Evolutionary conservation across 37 sponge, comb jelly and placozoan species (phyloP).

Genomic region (Cliona cf. orientalis): DNA sequence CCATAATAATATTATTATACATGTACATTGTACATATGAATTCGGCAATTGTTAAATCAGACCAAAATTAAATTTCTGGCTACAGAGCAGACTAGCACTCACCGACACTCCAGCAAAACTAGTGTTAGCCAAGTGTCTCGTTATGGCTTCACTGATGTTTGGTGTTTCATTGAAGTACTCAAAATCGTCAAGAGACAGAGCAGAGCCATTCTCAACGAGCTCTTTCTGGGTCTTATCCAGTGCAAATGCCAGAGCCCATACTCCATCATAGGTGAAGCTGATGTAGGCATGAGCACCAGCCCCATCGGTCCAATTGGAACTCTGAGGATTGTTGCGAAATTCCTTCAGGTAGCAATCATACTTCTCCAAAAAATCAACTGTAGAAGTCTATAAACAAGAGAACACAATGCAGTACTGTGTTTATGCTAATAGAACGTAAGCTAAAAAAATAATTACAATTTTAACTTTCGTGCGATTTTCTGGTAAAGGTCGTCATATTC

Average conservation of each 20-base stretch:
- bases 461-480: too few species aligned
- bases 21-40: too few species aligned
- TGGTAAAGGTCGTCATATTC: too few species aligned
- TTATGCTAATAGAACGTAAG: too few species aligned
- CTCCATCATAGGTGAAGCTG: constrained; percentile 57
- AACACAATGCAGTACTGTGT: too few species aligned
- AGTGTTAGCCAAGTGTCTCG: constrained; percentile 4
- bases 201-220: neutral
- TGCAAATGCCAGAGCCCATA: constrained; percentile 56
- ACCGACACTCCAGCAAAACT: constrained; percentile 55
- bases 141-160: constrained; percentile 28
- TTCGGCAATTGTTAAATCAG: too few species aligned
- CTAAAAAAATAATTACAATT: too few species aligned
- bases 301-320: neutral
- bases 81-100: too few species aligned
- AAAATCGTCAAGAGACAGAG: constrained; percentile 16
- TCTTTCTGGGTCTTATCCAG: constrained; percentile 34
- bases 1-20: too few species aligned
- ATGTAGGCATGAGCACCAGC: constrained; percentile 8
- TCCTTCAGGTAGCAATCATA: constrained; percentile 26
- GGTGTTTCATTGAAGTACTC: constrained; percentile 10
- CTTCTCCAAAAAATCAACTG: constrained; percentile 16
- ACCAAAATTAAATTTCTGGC: neutral
- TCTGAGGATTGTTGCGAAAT: constrained; percentile 10
- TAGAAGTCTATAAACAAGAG: neutral